Evolutionary conservation across 2,888 invertebrate species (phyloP).

Genomic region (Odontocerum albicorne): DNA sequence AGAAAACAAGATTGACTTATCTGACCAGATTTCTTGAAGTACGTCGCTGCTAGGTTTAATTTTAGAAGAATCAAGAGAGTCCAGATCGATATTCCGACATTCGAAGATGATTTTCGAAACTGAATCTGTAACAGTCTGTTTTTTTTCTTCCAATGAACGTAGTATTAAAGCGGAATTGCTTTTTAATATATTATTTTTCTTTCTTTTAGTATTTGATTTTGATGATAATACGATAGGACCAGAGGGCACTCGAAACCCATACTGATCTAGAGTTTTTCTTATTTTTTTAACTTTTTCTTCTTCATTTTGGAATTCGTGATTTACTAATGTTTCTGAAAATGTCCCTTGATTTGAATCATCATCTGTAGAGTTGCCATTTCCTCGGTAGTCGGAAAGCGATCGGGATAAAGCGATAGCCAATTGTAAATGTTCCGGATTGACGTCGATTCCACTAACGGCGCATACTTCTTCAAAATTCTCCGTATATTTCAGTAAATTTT

Average conservation of each 20-base stretch:
- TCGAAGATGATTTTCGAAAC: slow-evolving; percentile 47
- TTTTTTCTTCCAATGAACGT: slow-evolving; percentile 43
- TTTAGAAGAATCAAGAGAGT: neutral
- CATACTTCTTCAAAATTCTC: slow-evolving; percentile 52
- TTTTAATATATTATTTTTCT: slow-evolving; percentile 15
- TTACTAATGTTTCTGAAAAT: slow-evolving; percentile 24
- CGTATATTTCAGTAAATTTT: slow-evolving; percentile 48
- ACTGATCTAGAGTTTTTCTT: slow-evolving; percentile 60
- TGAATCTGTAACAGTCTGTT: slow-evolving; percentile 45
- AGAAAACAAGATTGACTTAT: slow-evolving; percentile 19
- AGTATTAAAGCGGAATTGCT: slow-evolving; percentile 44
- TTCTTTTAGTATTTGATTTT: slow-evolving; percentile 42
- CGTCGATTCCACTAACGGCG: slow-evolving; percentile 51
- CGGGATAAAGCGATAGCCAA: slow-evolving; percentile 68
- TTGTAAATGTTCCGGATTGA: slow-evolving; percentile 67
- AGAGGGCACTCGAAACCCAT: slow-evolving; percentile 58
- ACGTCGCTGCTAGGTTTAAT: slow-evolving; percentile 3
- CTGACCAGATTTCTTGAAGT: slow-evolving; percentile 28
- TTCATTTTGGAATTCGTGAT: slow-evolving; percentile 35
- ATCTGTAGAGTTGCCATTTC: slow-evolving; percentile 17
- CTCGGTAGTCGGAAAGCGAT: slow-evolving; percentile 47
- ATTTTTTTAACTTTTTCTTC: slow-evolving; percentile 47
- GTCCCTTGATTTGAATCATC: slow-evolving; percentile 2
- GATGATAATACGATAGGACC: slow-evolving; percentile 37
- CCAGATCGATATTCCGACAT: slow-evolving; percentile 39